These are phyloP conservation scores for Microplitis mediator DNA, from an alignment of 1,140 invertebrate genomes.

Conservation along the genomic window DNA sequence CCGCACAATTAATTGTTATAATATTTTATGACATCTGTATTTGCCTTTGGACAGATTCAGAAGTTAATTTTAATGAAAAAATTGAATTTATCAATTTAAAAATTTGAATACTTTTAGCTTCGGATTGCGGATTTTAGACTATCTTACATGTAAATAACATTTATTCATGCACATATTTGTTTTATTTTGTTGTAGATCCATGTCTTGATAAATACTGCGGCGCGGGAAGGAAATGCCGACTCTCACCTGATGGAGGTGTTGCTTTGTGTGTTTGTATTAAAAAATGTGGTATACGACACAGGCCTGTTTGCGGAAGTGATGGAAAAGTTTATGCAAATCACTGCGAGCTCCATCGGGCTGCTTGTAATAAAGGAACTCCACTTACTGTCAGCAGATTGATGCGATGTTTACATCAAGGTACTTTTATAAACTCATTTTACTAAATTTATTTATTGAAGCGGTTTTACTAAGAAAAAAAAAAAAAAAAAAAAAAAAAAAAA, in stretches of 20 bases:
- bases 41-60: too few relatives aligned
- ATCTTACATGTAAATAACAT: too few relatives aligned
- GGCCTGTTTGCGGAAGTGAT: constrained; percentile 76
- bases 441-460: not conserved
- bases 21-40: too few relatives aligned
- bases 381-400: constrained; percentile 66
- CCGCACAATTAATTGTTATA: too few relatives aligned
- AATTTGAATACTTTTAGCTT: too few relatives aligned
- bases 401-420: constrained; percentile 61
- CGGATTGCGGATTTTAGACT: too few relatives aligned
- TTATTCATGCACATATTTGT: not conserved
- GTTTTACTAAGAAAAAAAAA: not conserved
- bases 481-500: constrained; percentile 5
- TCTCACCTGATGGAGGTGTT: constrained; percentile 57
- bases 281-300: constrained; percentile 63
- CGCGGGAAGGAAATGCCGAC: constrained; percentile 70
- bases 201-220: constrained; percentile 72
- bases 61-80: too few relatives aligned
- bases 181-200: constrained; percentile 63
- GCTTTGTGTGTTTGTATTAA: constrained; percentile 71
- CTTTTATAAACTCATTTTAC: constrained; percentile 21
- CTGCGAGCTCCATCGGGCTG: constrained; percentile 75
- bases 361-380: constrained; percentile 67
- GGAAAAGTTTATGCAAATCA: constrained; percentile 76
- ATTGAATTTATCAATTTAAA: too few relatives aligned